Evolutionary conservation across 2,797 vertebrate species (phyloP).

Genomic region (Anabas testudineus): DNA sequence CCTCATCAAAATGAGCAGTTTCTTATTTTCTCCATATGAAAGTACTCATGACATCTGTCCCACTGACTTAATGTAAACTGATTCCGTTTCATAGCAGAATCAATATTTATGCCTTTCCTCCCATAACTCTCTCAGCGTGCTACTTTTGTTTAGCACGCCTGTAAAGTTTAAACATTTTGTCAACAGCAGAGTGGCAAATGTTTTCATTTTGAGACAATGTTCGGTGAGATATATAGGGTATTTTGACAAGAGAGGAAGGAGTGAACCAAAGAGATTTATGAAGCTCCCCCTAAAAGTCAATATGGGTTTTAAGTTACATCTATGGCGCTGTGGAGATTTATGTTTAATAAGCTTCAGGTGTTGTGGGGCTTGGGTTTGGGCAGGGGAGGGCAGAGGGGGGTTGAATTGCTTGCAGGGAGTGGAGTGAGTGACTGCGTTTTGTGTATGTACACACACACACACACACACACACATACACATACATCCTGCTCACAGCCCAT

Average conservation of each 20-base stretch:
- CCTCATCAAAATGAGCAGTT: constrained; percentile 37
- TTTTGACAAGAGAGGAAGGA: constrained; percentile 58
- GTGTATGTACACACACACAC: constrained; percentile 20
- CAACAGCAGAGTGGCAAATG: constrained; percentile 29
- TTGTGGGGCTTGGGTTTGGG: constrained; percentile 66
- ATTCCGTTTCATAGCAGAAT: constrained; percentile 32
- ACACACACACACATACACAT: constrained; percentile 16
- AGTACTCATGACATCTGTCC: constrained; percentile 28
- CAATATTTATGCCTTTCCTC: constrained; percentile 35
- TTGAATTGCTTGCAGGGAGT: constrained; percentile 31
- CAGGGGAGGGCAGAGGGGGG: constrained; percentile 19
- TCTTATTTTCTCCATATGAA: constrained; percentile 35
- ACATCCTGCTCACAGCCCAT: constrained; percentile 44
- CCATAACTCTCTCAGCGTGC: constrained; percentile 20
- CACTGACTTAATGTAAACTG: constrained; percentile 25
- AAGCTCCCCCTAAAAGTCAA: constrained; percentile 83
- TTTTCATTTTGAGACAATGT: constrained; percentile 47
- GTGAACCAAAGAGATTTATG: constrained; percentile 81
- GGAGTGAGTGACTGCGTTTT: constrained; percentile 46
- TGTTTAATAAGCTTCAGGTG: constrained; percentile 89
- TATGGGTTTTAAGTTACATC: constrained; percentile 84
- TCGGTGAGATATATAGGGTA: constrained; percentile 48
- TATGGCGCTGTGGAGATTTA: constrained; percentile 80
- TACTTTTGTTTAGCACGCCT: constrained; percentile 40
- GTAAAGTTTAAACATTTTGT: constrained; percentile 56